These are phyloP conservation scores for Istiophorus platypterus DNA, from an alignment of 2,113 vertebrate species.

Conservation along the genomic window DNA sequence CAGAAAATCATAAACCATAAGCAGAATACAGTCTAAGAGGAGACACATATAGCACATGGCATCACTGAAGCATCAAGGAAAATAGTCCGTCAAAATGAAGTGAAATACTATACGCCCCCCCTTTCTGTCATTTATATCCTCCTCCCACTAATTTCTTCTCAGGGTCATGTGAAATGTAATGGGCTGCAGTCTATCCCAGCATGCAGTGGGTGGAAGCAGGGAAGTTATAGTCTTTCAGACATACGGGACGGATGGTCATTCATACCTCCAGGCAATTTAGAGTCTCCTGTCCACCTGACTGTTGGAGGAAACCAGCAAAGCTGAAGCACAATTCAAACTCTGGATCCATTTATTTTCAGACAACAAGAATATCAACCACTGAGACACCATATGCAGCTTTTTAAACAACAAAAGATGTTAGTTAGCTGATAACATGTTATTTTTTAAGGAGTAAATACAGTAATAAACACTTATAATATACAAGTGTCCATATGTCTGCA, in stretches of 20 bases:
- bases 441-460: no score
- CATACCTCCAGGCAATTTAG: slow-evolving; percentile 46
- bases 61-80: not conserved
- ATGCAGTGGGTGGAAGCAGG: slow-evolving; percentile 50
- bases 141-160: slow-evolving; percentile 58
- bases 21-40: not conserved
- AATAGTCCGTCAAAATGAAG: slow-evolving; percentile 5
- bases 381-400: not conserved
- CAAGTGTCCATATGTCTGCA: no score
- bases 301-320: slow-evolving; percentile 46
- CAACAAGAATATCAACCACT: slow-evolving; percentile 4
- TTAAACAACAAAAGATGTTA: not conserved
- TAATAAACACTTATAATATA: no score
- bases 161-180: slow-evolving; percentile 29
- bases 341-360: slow-evolving; percentile 27
- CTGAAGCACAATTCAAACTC: slow-evolving; percentile 17
- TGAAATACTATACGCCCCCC: slow-evolving; percentile 4
- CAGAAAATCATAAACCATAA: not conserved
- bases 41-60: not conserved
- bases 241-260: slow-evolving; percentile 29
- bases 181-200: slow-evolving; percentile 46
- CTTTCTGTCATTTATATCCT: slow-evolving; percentile 35
- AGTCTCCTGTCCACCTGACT: slow-evolving; percentile 32
- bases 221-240: slow-evolving; percentile 60
- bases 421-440: not conserved